A percentile compares a stretch with the other conserved stretches of the same genome.
Conservation (phyloP, 2,797 vertebrate genomes). For the Triplophysa yarkandensis region DNA sequence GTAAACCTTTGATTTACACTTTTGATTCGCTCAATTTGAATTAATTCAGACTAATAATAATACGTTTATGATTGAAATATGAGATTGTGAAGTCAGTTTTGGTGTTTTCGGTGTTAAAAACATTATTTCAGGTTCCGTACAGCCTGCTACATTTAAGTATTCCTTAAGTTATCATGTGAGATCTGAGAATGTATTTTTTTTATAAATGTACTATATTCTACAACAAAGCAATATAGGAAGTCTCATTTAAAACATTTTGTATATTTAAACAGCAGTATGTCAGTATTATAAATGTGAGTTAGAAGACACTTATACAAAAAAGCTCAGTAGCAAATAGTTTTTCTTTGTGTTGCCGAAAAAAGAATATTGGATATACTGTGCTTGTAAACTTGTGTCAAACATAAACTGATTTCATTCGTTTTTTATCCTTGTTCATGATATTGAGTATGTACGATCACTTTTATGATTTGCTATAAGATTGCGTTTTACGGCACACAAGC, state of each 20-base stretch:
- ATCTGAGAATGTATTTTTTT: not conserved
- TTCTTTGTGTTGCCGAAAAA: not conserved
- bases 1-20: too few relatives aligned
- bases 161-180: not conserved
- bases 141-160: not conserved
- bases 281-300: not conserved
- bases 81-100: constrained; percentile 7
- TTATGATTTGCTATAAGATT: not conserved
- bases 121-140: not conserved
- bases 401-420: not conserved
- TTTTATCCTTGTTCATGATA: not conserved
- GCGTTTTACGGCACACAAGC: too few relatives aligned
- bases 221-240: constrained; percentile 2
- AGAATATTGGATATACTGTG: not conserved
- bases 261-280: constrained; percentile 3
- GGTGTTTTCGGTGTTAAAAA: not conserved
- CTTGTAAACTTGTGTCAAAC: not conserved
- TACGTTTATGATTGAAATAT: too few relatives aligned
- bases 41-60: too few relatives aligned
- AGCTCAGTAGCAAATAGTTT: not conserved
- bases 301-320: not conserved
- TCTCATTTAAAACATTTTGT: constrained; percentile 7
- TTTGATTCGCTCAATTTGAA: too few relatives aligned
- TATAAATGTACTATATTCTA: constrained; percentile 5
- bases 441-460: not conserved